These are phyloP conservation scores for Neodontobutis hainanensis DNA, from an alignment of 2,113 vertebrate genomes.

Conservation along the genomic window DNA sequence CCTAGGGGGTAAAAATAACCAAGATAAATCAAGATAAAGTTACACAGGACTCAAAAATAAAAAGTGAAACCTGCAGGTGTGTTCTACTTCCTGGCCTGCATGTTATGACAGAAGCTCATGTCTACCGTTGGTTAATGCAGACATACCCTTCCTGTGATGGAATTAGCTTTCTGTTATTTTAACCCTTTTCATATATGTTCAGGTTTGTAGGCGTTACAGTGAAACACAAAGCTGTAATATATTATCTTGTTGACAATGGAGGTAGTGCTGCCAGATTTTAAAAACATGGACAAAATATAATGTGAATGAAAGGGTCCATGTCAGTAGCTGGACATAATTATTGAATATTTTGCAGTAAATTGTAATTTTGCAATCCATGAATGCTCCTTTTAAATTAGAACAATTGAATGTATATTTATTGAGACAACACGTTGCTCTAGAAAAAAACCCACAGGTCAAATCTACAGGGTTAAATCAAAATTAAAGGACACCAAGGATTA, in stretches of 20 bases:
- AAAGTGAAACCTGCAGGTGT: constrained; percentile 16
- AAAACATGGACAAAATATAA: no score
- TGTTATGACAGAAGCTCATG: constrained; percentile 37
- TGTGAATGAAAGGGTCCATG: no score
- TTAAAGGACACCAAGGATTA: no score
- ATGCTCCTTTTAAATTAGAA: no score
- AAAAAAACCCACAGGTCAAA: not conserved
- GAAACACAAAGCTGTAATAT: not conserved
- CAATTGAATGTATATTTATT: no score
- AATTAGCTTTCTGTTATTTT: constrained; percentile 30
- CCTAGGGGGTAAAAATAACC: constrained; percentile 9
- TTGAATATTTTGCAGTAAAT: no score
- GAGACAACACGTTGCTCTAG: no score
- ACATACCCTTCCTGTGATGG: constrained; percentile 64
- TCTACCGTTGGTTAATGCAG: constrained; percentile 4
- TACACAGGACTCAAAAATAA: constrained; percentile 16
- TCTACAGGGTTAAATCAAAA: no score
- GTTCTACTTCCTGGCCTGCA: constrained; percentile 7
- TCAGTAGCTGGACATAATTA: no score
- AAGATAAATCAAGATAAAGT: constrained; percentile 30
- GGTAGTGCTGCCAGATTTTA: no score
- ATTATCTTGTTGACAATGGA: not conserved
- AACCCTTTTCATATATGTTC: not conserved
- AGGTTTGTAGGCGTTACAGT: not conserved
- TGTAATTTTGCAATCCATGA: no score